Conservation (phyloP, 1,140 invertebrate species). For the Caenorhabditis brenneri region DNA sequence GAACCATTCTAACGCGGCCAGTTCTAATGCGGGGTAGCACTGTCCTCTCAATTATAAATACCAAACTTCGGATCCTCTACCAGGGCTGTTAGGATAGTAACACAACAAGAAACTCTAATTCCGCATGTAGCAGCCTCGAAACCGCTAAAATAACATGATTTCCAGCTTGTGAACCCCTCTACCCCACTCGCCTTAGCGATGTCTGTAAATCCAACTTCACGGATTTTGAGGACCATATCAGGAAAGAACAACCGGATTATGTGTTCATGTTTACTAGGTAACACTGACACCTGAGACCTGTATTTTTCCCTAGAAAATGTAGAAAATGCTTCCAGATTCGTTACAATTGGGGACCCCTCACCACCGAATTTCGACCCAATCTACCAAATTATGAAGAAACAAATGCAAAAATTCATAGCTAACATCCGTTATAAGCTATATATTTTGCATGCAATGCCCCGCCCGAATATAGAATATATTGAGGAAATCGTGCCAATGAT, state of each 20-base stretch:
- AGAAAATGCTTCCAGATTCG: neutral
- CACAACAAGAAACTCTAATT: too few species aligned
- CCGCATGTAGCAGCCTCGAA: too few species aligned
- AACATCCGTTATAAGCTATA: neutral
- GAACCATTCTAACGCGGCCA: too few species aligned
- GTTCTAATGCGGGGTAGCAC: too few species aligned
- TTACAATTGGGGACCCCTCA: neutral
- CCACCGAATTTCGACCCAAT: neutral
- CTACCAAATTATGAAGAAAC: neutral
- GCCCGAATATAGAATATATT: neutral
- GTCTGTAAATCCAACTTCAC: neutral
- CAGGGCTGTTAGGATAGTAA: too few species aligned
- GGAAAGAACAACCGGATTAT: neutral
- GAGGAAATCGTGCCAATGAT: neutral
- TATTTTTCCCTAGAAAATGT: neutral
- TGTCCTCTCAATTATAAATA: too few species aligned
- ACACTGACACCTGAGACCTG: too few species aligned
- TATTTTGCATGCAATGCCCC: neutral
- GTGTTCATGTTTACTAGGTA: neutral
- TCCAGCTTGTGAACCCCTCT: neutral
- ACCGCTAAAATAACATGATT: neutral
- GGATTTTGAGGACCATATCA: neutral
- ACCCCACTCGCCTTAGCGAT: neutral
- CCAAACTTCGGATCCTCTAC: too few species aligned
- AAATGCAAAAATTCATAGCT: neutral